Base-by-base conservation (phyloP, 2,888 invertebrate genomes). In the Palloptera scutellata region DNA sequence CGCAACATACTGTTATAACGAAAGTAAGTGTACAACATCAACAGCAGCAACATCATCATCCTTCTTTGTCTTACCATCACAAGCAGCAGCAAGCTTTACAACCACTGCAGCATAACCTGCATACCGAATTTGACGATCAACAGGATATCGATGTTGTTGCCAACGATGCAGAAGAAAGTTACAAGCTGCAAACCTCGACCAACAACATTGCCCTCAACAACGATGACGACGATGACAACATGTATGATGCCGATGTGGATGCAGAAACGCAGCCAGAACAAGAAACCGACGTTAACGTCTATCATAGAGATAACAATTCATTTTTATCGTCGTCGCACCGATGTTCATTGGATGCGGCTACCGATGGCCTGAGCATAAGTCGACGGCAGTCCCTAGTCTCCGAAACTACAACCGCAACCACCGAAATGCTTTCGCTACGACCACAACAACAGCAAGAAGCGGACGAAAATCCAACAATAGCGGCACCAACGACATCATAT, bases 121-220 rank as follows among this genome's bases (percentile, higher is more conserved):
- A 20, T 6, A 30, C 30, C 17, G 62, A 67, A 15, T 41, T 45
- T 61, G 19, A 52, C 19, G 66, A 67, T 20, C 68, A 9, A 64
- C 90, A 90, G 73, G 91, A 91, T 74, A 91, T 91, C 64, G 91
- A 91, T 78, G 91, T 91, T 45, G 91, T 91, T 53, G 88, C 89
- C 19, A 90, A 89, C 73, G 91, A 90, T 70, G 88, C 87, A 15
- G 79, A 79, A n/a, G 78, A 79, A 9, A 75, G 73, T 0, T 12
- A 57, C 13, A 20, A 40, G 17, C 17, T 17, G 15, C 19, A 69
- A 73, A 13, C 57, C 15, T 12, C 12, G 8, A 15, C 3, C 13
- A 15, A 51, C 67, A 66, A 64, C 42, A 64, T 64, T 43, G 64
- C 64, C 13, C 67, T 48, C 41, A 42, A 63, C 13, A 52, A 62